phyloP scores from a whole-genome alignment of 2,113 vertebrate species.

The Cebus imitator region DNA sequence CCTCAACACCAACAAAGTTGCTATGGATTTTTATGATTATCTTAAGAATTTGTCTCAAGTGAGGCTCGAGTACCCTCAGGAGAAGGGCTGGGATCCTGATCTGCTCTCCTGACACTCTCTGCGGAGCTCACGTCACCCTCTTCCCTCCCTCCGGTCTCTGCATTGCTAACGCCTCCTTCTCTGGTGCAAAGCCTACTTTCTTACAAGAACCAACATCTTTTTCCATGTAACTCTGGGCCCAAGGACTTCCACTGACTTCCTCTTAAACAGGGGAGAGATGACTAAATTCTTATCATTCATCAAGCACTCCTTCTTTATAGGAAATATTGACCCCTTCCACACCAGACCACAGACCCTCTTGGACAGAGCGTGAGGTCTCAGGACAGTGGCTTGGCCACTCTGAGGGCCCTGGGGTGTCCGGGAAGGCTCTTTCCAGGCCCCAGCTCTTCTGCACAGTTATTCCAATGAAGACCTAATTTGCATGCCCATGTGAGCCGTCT shows the following conservation, averaged over 20 bases:
- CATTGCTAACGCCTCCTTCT: not conserved
- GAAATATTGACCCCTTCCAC: not conserved
- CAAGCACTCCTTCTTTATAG: not conserved
- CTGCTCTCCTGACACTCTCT: not conserved
- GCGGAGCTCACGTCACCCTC: not conserved
- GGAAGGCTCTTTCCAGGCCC: not conserved
- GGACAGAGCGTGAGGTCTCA: not conserved
- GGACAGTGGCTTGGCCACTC: not conserved
- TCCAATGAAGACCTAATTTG: not conserved
- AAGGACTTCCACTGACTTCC: not conserved
- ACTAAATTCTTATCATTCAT: not conserved
- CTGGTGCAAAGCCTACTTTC: not conserved
- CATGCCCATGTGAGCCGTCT: not conserved
- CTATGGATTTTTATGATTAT: slow-evolving; percentile 59
- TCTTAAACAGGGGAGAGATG: not conserved
- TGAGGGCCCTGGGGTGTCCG: rapidly evolving
- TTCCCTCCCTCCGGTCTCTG: not conserved
- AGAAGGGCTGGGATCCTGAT: not conserved
- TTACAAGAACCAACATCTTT: not conserved
- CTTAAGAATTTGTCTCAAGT: slow-evolving; percentile 72
- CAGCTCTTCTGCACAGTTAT: not conserved
- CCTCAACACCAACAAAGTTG: slow-evolving; percentile 43
- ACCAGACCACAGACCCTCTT: not conserved
- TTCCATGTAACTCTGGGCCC: not conserved
- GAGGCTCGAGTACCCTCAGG: not conserved